A percentile compares a stretch with the other conserved stretches of the same genome.
These are phyloP conservation scores for Gallinago jamesoni DNA, from an alignment of 2,113 vertebrate species.

Conservation along the genomic window DNA sequence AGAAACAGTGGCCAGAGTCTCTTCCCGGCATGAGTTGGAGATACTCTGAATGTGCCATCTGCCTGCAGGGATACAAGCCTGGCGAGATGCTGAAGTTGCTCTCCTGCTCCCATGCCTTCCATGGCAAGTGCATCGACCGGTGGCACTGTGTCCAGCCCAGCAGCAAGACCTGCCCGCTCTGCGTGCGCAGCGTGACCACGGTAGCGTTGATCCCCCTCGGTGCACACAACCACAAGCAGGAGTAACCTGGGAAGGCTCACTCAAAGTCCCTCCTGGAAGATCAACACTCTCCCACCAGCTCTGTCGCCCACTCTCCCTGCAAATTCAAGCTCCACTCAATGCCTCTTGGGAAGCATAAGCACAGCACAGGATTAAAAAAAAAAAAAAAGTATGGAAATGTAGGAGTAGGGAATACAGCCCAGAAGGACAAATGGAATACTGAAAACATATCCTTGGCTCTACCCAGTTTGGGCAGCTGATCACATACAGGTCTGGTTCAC, in stretches of 20 bases:
- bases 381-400: neutral
- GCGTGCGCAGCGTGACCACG: conserved; percentile 77
- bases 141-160: conserved; percentile 73
- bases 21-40: accelerated
- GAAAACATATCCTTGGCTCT: neutral
- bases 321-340: neutral
- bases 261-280: neutral
- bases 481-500: neutral
- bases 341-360: accelerated
- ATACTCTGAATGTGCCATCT: conserved; percentile 62
- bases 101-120: conserved; percentile 78
- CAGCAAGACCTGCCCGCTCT: conserved; percentile 83
- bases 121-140: conserved; percentile 82
- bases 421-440: neutral
- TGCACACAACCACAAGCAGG: accelerated
- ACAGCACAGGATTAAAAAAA: neutral
- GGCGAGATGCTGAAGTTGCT: conserved; percentile 56
- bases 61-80: conserved; percentile 58
- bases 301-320: neutral
- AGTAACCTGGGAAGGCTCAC: neutral
- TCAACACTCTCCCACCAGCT: neutral
- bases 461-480: neutral
- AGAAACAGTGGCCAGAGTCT: neutral
- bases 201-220: neutral
- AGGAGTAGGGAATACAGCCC: neutral